Evolutionary conservation across 2,113 vertebrate species (phyloP), one percentile per base, ranked within the genome.

Genomic region (Pituophis catenifer): DNA sequence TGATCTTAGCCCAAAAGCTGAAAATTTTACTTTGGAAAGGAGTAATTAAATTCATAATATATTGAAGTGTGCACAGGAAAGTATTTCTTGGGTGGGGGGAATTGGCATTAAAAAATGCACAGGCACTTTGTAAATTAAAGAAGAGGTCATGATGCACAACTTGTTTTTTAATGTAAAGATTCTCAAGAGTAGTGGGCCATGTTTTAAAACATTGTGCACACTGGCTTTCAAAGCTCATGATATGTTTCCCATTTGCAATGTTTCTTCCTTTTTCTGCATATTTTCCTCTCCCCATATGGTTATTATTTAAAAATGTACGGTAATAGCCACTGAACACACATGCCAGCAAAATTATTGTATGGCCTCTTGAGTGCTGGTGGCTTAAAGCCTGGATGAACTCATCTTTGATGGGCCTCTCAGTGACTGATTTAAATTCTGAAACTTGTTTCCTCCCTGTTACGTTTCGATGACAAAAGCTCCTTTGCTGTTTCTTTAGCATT

Each of bases 301-400:
- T 95, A 91, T 93, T 92, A 89, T 93, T 59, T 90, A 94, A 94
- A 62, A 0, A 75, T 89, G 86, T 50, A 50, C 0, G 48, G 48
- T 19, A 11, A 92, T 89, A 93, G 92, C 94, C 75, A 8, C 0
- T 0, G 50, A 94, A 81, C 50, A 53, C 93, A 94, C 86, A 62
- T 95, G 94, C 93, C 95, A 96, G 93, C 92, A 85, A 93, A 95
- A 93, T 21, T 89, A 91, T 93, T 65, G 65, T 24, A 52, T 24
- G 92, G 94, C 88, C 95, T 95, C 94, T 52, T 75, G 90, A 94
- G 92, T 13, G 0, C 53, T 50, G 57, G 57, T 19, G 8, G 53
- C 81, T 89, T 38, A 88, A 65, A 38, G 48, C 17, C n/a, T 44
- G 33, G 17, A 21, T 81, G 75, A 81, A 81, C 33, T 81, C 17